Conservation (phyloP, 2,888 invertebrate species). For the Agelastica alni region DNA sequence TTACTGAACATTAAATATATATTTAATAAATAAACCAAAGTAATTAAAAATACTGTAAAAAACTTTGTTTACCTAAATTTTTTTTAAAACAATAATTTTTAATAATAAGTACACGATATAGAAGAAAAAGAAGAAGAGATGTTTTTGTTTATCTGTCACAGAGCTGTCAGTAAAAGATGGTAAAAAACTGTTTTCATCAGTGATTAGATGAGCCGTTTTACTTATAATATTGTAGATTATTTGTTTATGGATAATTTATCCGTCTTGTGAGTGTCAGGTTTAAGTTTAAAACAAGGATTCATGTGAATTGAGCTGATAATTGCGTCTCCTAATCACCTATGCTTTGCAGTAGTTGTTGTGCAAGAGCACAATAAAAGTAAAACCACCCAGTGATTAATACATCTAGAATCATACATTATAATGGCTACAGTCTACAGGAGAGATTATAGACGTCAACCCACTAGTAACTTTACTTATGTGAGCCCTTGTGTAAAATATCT, state of each 20-base stretch:
- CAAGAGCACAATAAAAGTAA: slow-evolving; percentile 10
- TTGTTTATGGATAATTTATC: no score
- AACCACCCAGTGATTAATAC: neutral
- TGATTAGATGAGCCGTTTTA: neutral
- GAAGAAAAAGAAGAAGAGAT: slow-evolving; percentile 9
- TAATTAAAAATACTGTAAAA: no score
- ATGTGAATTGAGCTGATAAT: neutral
- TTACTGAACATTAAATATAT: no score
- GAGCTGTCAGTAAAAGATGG: neutral
- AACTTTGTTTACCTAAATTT: no score
- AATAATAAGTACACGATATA: no score
- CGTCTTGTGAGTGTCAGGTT: neutral
- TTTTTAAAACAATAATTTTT: no score
- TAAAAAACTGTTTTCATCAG: no score
- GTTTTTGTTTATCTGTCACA: slow-evolving; percentile 13
- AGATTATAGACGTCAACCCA: slow-evolving; percentile 53
- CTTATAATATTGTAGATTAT: no score
- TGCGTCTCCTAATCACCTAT: neutral
- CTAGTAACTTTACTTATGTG: slow-evolving; percentile 76
- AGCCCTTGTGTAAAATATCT: slow-evolving; percentile 88
- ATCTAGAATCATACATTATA: neutral
- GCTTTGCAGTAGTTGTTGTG: slow-evolving; percentile 9
- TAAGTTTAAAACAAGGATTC: neutral
- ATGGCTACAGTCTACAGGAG: slow-evolving; percentile 57
- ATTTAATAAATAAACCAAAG: no score